Base-by-base conservation (phyloP, 2,113 vertebrate genomes). In the Oriolus oriolus region DNA sequence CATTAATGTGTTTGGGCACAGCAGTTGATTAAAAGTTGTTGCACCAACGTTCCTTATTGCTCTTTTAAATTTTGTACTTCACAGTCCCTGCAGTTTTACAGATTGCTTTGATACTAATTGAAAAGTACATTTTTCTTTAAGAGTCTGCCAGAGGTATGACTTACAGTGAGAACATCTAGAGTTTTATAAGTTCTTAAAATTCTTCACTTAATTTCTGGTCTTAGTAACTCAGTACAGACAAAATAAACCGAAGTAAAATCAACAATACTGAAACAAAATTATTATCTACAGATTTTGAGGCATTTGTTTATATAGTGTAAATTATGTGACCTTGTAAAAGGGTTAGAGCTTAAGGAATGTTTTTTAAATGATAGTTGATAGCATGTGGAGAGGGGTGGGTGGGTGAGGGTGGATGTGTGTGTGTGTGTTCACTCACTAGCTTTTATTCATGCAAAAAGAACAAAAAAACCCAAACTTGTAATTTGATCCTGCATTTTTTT, bases 1-100 rank as follows among this genome's bases (percentile, higher is more conserved):
- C 96, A 97, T 98, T 98, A 98, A 98, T 97, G 96, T 97, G 88
- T 95, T 97, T 97, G 97, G 90, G 96, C 98, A 97, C 97, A 97
- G 98, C 95, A 90, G 96, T 98, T 98, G 98, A 98, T 98, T 98
- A 98, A 98, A 98, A 97, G 97, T 98, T 98, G 98, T 98, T 98
- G 89, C 95, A 98, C 97, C 97, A 98, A 97, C 97, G 96, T 98
- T 98, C 96, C 95, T 98, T 96, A 96, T 97, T 97, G 96, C 97
- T 95, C 96, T 91, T 98, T 97, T 97, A 97, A 97, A 98, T 97
- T 96, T 96, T 97, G 60, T 96, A 69, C 87, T 97, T 96, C 81
- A 61, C 84, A 75, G 86, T 96, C 93, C 97, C 97, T 91, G 90
- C 77, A 97, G 97, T 96, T 97, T 97, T 97, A 97, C 90, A 79